Conservation (phyloP, 2,797 vertebrate species). For the Nannoperca obscura region DNA sequence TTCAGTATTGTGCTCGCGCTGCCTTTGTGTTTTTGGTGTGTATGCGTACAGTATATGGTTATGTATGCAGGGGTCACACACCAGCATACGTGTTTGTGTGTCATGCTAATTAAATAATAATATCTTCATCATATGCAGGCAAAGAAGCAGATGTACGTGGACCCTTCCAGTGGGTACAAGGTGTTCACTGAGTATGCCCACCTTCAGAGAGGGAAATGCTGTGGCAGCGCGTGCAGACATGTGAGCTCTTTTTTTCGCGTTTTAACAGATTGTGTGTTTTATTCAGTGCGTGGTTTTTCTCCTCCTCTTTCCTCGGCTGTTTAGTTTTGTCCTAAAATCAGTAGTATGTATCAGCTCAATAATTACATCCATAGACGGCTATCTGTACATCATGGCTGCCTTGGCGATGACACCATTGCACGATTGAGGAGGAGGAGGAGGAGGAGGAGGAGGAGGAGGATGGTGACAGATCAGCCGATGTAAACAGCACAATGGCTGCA, state of each 20-base stretch:
- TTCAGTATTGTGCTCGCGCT: constrained; percentile 4
- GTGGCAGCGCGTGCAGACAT: constrained; percentile 88
- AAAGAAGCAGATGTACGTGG: constrained; percentile 86
- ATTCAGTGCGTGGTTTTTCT: background rate
- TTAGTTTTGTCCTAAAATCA: background rate
- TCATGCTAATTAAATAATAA: constrained; percentile 73
- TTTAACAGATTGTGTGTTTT: constrained; percentile 29
- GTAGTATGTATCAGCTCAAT: background rate
- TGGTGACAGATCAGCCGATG: constrained; percentile 16
- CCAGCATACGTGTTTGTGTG: constrained; percentile 53
- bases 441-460: background rate
- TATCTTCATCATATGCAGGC: constrained; percentile 81
- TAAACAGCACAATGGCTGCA: background rate
- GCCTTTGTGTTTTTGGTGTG: constrained; percentile 38
- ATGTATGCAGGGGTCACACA: constrained; percentile 57
- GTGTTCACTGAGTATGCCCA: constrained; percentile 87
- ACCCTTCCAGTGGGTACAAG: constrained; percentile 84
- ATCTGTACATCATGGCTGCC: background rate
- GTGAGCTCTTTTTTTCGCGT: constrained; percentile 82
- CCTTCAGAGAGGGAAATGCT: constrained; percentile 86
- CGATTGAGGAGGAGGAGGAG: background rate
- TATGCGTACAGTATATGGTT: constrained; percentile 50
- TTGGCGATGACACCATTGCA: background rate
- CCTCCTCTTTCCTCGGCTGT: constrained; percentile 14
- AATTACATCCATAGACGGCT: background rate